phyloP scores from a whole-genome alignment of 1,140 invertebrate genomes.

The Camponotus pennsylvanicus region DNA sequence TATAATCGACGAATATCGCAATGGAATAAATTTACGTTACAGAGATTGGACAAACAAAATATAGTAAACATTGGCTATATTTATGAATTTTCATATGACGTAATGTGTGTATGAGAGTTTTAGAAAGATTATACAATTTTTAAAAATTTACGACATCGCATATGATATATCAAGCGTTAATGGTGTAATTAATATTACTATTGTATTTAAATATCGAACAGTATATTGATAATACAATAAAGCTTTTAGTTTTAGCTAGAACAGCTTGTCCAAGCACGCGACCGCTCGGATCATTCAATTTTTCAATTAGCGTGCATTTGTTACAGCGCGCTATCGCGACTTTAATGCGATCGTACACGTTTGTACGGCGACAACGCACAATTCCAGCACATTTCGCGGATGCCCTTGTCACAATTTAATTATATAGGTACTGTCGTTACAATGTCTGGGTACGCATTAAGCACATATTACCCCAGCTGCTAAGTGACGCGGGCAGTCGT shows the following conservation, averaged over 20 bases:
- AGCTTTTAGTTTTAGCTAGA: conserved; percentile 21
- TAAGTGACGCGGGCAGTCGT: conserved; percentile 61
- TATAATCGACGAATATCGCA: background rate
- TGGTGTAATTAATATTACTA: background rate
- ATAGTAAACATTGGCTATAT: background rate
- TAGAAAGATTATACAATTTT: background rate
- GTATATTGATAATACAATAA: conserved; percentile 26
- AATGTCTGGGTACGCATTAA: conserved; percentile 65
- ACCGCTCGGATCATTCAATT: conserved; percentile 60
- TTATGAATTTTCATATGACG: background rate
- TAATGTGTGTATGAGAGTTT: background rate
- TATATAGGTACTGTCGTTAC: conserved; percentile 70
- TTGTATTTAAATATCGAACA: background rate
- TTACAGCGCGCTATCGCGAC: conserved; percentile 58
- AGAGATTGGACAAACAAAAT: background rate
- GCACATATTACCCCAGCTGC: conserved; percentile 59
- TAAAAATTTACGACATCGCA: conserved; percentile 18
- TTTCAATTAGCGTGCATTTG: conserved; percentile 63
- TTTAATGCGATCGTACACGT: conserved; percentile 58
- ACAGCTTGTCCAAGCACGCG: conserved; percentile 54
- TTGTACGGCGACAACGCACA: conserved; percentile 53
- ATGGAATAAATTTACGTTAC: background rate
- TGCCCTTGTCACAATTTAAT: conserved; percentile 73
- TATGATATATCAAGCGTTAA: background rate
- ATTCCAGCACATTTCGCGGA: conserved; percentile 56